These are phyloP conservation scores for Cordilura impudica DNA, from an alignment of 2,888 invertebrate species.

Conservation along the genomic window DNA sequence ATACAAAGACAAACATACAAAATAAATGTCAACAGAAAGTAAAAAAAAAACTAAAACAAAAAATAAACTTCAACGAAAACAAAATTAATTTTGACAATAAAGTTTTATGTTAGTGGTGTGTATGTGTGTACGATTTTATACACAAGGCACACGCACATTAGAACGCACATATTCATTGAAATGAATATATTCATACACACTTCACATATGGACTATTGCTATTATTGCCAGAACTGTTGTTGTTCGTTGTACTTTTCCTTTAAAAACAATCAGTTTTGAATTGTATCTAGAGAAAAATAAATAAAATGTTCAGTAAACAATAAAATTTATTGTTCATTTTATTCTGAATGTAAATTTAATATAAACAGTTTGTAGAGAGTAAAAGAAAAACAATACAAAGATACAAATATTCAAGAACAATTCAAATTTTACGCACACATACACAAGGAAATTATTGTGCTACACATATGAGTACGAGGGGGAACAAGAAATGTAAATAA, in stretches of 20 bases:
- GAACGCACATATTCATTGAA: not conserved
- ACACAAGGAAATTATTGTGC: not conserved
- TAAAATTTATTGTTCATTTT: conserved; percentile 62
- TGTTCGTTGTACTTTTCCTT: conserved; percentile 26
- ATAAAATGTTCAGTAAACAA: conserved; percentile 58
- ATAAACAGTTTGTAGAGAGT: conserved; percentile 32
- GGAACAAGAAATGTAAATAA: not conserved
- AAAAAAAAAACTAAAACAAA: conserved; percentile 3
- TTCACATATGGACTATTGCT: conserved; percentile 3
- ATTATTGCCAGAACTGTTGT: not conserved
- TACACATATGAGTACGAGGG: not conserved
- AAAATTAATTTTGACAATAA: conserved; percentile 63
- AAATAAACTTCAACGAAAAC: conserved; percentile 44
- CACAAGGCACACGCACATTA: conserved; percentile 13
- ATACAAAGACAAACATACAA: not conserved
- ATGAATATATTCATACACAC: conserved; percentile 12
- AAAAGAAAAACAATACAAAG: conserved; percentile 9
- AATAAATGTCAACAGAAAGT: conserved; percentile 35
- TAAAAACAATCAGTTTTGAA: conserved; percentile 59
- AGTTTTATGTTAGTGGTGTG: conserved; percentile 44
- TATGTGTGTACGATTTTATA: conserved; percentile 12
- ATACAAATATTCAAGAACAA: conserved; percentile 23
- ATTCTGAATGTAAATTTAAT: conserved; percentile 59
- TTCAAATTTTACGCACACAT: conserved; percentile 23
- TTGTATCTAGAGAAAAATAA: conserved; percentile 60